A percentile compares a stretch with the other conserved stretches of the same genome.
Conservation (phyloP, 1,140 invertebrate genomes). For the Drosophila subobscura region DNA sequence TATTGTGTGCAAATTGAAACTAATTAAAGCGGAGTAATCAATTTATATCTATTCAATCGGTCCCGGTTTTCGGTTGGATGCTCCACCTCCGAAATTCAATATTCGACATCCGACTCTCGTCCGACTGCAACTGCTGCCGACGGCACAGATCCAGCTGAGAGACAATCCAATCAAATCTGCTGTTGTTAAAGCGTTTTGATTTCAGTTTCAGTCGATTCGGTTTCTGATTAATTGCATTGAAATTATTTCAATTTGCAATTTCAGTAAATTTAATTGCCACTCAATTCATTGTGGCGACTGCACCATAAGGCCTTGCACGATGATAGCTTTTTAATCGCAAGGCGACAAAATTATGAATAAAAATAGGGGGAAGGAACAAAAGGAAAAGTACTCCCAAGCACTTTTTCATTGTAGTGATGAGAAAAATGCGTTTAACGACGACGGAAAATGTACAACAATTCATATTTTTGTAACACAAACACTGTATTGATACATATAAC, state of each 20-base stretch:
- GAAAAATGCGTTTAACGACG: too few species aligned
- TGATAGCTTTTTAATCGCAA: slow-evolving; percentile 25
- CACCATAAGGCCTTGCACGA: background rate
- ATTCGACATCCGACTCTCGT: too few species aligned
- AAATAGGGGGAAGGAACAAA: slow-evolving; percentile 1
- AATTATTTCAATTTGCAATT: slow-evolving; percentile 49
- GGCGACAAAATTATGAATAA: slow-evolving; percentile 29
- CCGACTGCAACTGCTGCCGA: background rate
- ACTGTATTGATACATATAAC: too few species aligned
- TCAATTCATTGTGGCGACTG: slow-evolving; percentile 20
- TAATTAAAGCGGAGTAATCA: slow-evolving; percentile 67
- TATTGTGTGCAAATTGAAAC: slow-evolving; percentile 59
- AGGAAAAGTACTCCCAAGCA: too few species aligned
- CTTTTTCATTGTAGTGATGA: too few species aligned
- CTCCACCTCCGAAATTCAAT: background rate
- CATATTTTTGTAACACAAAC: too few species aligned
- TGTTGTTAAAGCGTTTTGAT: slow-evolving; percentile 37
- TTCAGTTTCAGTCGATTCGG: slow-evolving; percentile 47
- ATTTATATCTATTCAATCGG: slow-evolving; percentile 27
- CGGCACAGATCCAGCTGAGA: background rate
- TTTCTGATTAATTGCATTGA: slow-evolving; percentile 66
- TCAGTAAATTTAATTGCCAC: slow-evolving; percentile 58
- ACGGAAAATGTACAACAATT: too few species aligned
- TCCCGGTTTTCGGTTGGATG: background rate
- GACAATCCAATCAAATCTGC: slow-evolving; percentile 36